Evolutionary conservation across 2,888 invertebrate genomes (phyloP).

Genomic region (Sminthurinus aureus): DNA sequence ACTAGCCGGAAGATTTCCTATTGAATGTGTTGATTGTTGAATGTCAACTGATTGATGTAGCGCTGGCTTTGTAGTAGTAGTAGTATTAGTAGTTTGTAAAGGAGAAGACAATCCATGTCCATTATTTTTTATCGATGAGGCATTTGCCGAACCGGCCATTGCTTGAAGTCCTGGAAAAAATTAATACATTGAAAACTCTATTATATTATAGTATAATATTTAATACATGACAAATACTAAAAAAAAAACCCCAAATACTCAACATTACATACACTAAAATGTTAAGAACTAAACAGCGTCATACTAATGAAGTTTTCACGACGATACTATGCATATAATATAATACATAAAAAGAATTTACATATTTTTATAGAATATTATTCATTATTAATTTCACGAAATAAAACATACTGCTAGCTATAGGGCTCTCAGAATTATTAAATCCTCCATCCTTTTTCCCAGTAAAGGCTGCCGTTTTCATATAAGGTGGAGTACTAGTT

Average conservation of each 20-base stretch:
- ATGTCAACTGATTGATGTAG: no score
- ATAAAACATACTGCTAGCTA: slow-evolving; percentile 40
- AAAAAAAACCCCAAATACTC: background rate
- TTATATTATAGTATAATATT: background rate
- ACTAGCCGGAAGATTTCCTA: no score
- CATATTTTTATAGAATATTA: no score
- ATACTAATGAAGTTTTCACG: background rate
- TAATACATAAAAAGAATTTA: no score
- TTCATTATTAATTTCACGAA: no score
- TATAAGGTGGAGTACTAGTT: slow-evolving; percentile 14
- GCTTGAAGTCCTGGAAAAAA: slow-evolving; percentile 50
- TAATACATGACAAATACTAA: background rate
- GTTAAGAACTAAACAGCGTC: background rate
- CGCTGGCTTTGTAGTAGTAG: background rate
- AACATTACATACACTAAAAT: background rate
- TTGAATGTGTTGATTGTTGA: no score
- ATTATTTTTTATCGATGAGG: slow-evolving; percentile 41
- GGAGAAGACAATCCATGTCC: slow-evolving; percentile 39
- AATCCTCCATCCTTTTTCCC: slow-evolving; percentile 9
- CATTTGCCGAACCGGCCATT: slow-evolving; percentile 46
- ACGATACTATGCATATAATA: no score
- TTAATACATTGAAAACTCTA: background rate
- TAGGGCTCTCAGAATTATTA: slow-evolving; percentile 43
- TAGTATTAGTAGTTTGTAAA: background rate
- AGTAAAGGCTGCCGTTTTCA: slow-evolving; percentile 27